These are phyloP conservation scores for Eretmochelys imbricata DNA, from an alignment of 2,113 vertebrate genomes.

Conservation along the genomic window DNA sequence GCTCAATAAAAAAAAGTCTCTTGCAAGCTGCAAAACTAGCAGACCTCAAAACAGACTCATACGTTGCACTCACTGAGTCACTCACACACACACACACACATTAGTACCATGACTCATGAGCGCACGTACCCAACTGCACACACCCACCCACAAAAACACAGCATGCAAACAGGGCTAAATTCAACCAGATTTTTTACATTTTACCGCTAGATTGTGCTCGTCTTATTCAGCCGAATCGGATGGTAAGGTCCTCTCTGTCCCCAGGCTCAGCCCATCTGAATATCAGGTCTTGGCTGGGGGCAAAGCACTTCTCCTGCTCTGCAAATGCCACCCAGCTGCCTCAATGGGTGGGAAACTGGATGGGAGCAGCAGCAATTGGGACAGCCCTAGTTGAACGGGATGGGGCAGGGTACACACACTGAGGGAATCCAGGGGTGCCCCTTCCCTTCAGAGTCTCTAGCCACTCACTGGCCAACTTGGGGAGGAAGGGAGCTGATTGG, in stretches of 20 bases:
- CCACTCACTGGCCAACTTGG: not conserved
- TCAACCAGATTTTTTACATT: not conserved
- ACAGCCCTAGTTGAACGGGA: not conserved
- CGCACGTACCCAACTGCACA: not conserved
- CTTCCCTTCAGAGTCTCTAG: not conserved
- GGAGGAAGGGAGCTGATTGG: not conserved
- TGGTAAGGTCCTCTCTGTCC: not conserved
- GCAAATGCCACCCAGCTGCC: not conserved
- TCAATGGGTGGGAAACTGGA: not conserved
- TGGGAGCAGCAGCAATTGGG: not conserved
- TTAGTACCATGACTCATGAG: not conserved
- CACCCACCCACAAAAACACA: not conserved
- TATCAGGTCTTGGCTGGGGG: not conserved
- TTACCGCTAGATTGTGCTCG: too few species aligned
- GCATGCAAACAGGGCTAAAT: not conserved
- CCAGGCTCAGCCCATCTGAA: not conserved
- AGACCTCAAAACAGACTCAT: accelerated
- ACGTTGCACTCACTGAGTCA: accelerated
- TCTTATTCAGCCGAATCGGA: not conserved
- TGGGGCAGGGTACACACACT: not conserved
- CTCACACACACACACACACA: too few species aligned
- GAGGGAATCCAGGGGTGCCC: not conserved
- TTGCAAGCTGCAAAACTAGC: accelerated
- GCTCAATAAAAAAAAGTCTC: accelerated
- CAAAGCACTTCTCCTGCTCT: not conserved